Percentiles rank a stretch among this genome's conserved stretches.
phyloP scores from a whole-genome alignment of 1,140 invertebrate species.

The Drosophila bifasciata region DNA sequence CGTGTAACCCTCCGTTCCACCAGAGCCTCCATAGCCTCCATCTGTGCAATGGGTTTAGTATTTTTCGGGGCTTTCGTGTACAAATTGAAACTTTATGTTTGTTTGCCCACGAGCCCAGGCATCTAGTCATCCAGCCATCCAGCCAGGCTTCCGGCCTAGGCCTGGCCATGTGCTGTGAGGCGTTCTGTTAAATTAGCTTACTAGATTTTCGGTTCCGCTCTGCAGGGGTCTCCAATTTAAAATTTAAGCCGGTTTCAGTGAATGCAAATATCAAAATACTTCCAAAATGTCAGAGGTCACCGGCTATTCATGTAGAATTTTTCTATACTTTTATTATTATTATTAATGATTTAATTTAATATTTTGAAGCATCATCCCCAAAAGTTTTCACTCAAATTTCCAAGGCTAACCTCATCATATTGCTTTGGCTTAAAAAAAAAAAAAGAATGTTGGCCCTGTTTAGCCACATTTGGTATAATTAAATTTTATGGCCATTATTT shows the following conservation, averaged over 20 bases:
- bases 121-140: constrained; percentile 12
- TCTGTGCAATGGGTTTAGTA: constrained; percentile 61
- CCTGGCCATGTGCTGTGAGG: constrained; percentile 34
- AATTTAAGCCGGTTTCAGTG: constrained; percentile 28
- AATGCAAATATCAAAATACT: constrained; percentile 30
- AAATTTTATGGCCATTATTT: constrained; percentile 77
- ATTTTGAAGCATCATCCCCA: no score
- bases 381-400: constrained; percentile 5
- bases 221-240: constrained; percentile 31
- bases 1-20: background rate
- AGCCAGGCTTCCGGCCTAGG: background rate
- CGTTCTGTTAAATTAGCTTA: constrained; percentile 64
- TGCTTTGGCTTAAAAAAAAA: constrained; percentile 24
- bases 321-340: background rate
- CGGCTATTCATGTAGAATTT: constrained; percentile 2
- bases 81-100: constrained; percentile 70
- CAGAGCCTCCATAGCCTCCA: constrained; percentile 10
- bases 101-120: constrained; percentile 43
- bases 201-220: constrained; percentile 35
- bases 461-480: constrained; percentile 70
- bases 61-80: constrained; percentile 58
- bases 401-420: constrained; percentile 17
- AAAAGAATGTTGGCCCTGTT: constrained; percentile 12
- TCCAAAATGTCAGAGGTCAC: constrained; percentile 2
- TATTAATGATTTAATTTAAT: background rate